Evolutionary conservation across 2,797 vertebrate genomes (phyloP), one percentile per base, ranked within the genome.

Genomic region (Ceryle rudis): DNA sequence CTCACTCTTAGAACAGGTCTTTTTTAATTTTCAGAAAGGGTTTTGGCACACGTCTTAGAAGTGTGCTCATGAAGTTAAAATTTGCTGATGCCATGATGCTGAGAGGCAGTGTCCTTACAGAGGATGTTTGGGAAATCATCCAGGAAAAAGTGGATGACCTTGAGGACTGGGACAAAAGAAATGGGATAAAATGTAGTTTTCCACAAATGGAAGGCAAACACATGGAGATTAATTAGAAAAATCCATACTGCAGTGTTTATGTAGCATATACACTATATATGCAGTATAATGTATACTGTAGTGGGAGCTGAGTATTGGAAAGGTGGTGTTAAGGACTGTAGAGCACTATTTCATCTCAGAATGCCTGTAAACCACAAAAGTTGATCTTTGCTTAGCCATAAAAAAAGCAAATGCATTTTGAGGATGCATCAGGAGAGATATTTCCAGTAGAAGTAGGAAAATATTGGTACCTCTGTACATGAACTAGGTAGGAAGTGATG

Each of bases 101-200:
- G 90, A 95, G 88, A 94, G 78, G 67, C 86, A 96, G 95, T 97
- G 95, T 95, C 95, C 89, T 87, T 61, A 96, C 47, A 80, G 77
- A 81, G 62, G 74, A 94, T 80, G 67, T 80, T 91, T 85, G 95
- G 95, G 90, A 96, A 85, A 51, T 71, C 64, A 61, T 96, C 95
- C 95, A 96, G 90, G 84, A 87, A 95, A 90, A 93, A 90, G 67
- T 80, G 89, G 88, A 93, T 89, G 93, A 95, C 95, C 93, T 96
- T 97, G 92, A 94, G 74, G 47, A 12, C 81, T 93, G 78, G 90
- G 71, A 85, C 51, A 77, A 39, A 90, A 77, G 81, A 81, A 89
- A 49, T 74, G 33, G 67, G 69, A 64, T 94, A 74, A 77, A 91
- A 85, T 84, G 64, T 81, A 82, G 3, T 74, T 93, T 94, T 96